These are phyloP conservation scores for Synergus gifuensis DNA, from an alignment of 2,888 invertebrate species.

Conservation along the genomic window DNA sequence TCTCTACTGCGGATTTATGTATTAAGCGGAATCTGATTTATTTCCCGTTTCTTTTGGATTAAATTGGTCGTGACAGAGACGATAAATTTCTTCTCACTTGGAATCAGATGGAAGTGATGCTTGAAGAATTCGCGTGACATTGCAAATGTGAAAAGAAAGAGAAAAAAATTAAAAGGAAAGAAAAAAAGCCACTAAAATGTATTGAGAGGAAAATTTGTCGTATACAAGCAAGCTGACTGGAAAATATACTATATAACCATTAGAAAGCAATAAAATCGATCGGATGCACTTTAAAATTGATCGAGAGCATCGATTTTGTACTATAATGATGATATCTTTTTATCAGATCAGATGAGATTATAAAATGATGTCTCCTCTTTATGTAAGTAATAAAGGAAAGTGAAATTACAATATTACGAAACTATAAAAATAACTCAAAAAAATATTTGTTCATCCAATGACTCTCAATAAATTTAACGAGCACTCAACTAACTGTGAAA, in stretches of 20 bases:
- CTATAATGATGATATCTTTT: neutral
- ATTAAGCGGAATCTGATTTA: conserved; percentile 5
- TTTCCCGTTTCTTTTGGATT: neutral
- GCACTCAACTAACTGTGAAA: neutral
- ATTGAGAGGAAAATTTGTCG: neutral
- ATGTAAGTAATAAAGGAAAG: neutral
- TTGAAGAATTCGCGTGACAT: conserved; percentile 27
- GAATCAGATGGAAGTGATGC: conserved; percentile 20
- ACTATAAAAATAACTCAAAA: neutral
- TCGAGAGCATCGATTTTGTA: conserved; percentile 16
- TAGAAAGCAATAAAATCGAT: conserved; percentile 62
- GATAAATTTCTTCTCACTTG: conserved; percentile 17
- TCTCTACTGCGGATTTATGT: neutral
- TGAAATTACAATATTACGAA: neutral
- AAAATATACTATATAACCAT: conserved; percentile 40
- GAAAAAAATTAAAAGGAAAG: neutral
- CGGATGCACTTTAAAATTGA: conserved; percentile 51
- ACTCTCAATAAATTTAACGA: neutral
- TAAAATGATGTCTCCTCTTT: neutral
- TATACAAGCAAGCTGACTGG: neutral
- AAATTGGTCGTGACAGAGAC: conserved; percentile 21
- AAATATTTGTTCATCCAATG: neutral
- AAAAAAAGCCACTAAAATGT: neutral
- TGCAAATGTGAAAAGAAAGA: neutral
- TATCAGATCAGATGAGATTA: neutral